Conservation (phyloP, 2,113 vertebrate species). For the Panthera leo region DNA sequence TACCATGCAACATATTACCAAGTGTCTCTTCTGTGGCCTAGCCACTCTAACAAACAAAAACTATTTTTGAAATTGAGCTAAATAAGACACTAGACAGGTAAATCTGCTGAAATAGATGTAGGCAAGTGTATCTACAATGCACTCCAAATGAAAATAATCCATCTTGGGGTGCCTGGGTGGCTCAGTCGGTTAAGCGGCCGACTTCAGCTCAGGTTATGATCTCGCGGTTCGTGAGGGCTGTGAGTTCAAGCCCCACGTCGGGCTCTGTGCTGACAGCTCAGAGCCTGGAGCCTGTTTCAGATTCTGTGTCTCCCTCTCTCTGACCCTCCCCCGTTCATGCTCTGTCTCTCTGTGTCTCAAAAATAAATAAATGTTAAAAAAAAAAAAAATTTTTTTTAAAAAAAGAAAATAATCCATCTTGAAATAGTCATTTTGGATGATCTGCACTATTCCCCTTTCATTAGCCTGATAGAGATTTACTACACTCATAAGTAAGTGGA, state of each 20-base stretch:
- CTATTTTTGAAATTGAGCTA: not conserved
- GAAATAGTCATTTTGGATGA: not conserved
- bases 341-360: too few species aligned
- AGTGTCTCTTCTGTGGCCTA: not conserved
- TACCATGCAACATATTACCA: not conserved
- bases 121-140: not conserved
- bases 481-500: not conserved
- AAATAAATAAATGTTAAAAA: too few species aligned
- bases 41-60: conserved; percentile 26
- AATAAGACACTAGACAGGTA: not conserved
- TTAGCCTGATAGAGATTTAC: not conserved
- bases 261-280: too few species aligned
- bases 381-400: too few species aligned
- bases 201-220: too few species aligned
- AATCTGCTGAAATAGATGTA: not conserved
- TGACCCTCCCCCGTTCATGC: too few species aligned
- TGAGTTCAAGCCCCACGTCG: too few species aligned
- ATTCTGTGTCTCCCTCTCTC: too few species aligned
- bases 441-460: not conserved
- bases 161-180: not conserved
- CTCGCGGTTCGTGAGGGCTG: too few species aligned
- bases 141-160: not conserved
- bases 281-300: too few species aligned
- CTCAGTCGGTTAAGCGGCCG: too few species aligned
- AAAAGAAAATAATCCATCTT: not conserved